Conservation (phyloP, 2,888 invertebrate genomes). For the Latrodectus hesperus region DNA sequence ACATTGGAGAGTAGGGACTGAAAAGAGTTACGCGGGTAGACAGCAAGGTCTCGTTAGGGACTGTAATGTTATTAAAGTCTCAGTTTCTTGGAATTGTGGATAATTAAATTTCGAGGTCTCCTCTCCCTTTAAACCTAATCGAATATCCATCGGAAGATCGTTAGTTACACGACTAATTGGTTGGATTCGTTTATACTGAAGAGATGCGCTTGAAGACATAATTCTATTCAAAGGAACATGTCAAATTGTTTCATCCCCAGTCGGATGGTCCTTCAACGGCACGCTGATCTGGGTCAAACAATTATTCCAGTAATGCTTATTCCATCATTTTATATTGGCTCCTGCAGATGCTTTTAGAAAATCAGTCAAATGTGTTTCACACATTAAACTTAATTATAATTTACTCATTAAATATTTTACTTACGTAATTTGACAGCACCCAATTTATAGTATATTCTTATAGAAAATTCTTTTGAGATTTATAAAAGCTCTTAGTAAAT, state of each 20-base stretch:
- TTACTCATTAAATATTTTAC: too few species aligned
- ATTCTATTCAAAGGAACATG: background rate
- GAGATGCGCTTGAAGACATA: background rate
- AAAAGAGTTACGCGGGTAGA: background rate
- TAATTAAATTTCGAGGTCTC: slow-evolving; percentile 39
- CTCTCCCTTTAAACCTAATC: slow-evolving; percentile 12
- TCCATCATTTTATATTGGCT: too few species aligned
- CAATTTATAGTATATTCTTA: too few species aligned
- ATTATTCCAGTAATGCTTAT: too few species aligned
- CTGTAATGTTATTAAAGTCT: slow-evolving; percentile 40
- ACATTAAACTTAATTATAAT: too few species aligned
- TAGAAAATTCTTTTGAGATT: too few species aligned
- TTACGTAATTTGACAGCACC: too few species aligned
- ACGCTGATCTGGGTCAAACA: too few species aligned
- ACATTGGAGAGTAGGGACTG: background rate
- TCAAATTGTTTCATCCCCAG: slow-evolving; percentile 27
- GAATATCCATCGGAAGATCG: slow-evolving; percentile 40
- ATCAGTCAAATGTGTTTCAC: too few species aligned
- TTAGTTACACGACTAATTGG: slow-evolving; percentile 27
- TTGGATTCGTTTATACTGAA: background rate
- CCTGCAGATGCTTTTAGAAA: too few species aligned
- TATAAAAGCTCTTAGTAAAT: too few species aligned
- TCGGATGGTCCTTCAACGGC: too few species aligned
- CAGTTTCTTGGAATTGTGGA: slow-evolving; percentile 38
- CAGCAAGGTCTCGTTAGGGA: slow-evolving; percentile 16